phyloP scores from a whole-genome alignment of 2,113 vertebrate genomes.

The Fukomys damarensis region DNA sequence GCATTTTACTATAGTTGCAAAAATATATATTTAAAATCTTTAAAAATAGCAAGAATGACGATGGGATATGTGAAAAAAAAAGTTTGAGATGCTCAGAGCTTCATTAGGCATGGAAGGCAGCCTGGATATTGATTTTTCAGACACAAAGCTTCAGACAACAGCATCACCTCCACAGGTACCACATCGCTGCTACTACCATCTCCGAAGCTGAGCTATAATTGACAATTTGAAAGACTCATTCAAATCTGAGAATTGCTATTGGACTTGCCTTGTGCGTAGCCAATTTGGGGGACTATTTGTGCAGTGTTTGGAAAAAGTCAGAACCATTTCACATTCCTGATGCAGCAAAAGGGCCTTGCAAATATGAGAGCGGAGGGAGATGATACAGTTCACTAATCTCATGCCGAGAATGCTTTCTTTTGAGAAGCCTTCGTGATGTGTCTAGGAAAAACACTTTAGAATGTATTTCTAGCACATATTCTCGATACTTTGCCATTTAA shows the following conservation, averaged over 20 bases:
- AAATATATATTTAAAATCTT: neutral
- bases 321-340: neutral
- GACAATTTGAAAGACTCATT: slow-evolving; percentile 1
- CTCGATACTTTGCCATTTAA: neutral
- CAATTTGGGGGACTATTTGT: neutral
- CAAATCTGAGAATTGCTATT: neutral
- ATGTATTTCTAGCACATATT: neutral
- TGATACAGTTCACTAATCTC: neutral
- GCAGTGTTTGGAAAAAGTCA: neutral
- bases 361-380: neutral
- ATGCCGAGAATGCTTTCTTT: neutral
- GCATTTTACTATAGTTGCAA: no score
- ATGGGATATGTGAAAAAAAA: neutral
- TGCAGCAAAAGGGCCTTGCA: neutral
- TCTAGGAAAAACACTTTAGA: neutral
- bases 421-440: neutral
- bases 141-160: neutral
- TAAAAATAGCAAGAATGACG: neutral
- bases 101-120: neutral
- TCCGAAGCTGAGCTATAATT: neutral
- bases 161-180: neutral
- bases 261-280: neutral
- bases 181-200: neutral
- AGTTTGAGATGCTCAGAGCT: neutral
- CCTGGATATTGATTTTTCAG: neutral